phyloP scores from a whole-genome alignment of 1,140 invertebrate genomes.

The Drosophila simulans region DNA sequence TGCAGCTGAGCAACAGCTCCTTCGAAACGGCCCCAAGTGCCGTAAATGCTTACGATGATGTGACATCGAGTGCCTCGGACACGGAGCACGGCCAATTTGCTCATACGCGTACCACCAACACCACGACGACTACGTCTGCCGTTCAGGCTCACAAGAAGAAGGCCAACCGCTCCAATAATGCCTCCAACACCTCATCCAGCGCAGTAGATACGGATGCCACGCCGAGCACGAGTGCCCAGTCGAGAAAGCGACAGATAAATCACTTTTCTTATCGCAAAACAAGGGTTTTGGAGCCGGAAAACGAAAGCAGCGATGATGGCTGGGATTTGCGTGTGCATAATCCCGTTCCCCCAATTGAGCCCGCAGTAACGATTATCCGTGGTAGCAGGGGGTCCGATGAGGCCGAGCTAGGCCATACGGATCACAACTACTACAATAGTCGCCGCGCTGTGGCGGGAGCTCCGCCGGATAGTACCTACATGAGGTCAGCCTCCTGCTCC shows the following conservation, averaged over 20 bases:
- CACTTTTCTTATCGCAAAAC: slow-evolving; percentile 13
- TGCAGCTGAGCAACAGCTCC: slow-evolving; percentile 62
- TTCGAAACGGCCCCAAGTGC: slow-evolving; percentile 35
- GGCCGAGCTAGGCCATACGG: slow-evolving; percentile 37
- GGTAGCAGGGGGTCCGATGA: slow-evolving; percentile 7
- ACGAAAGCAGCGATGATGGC: slow-evolving; percentile 67
- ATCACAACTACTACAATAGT: slow-evolving; percentile 69
- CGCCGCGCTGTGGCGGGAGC: slow-evolving; percentile 12
- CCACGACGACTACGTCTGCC: slow-evolving; percentile 76
- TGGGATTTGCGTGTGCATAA: slow-evolving; percentile 68
- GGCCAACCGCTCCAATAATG: slow-evolving; percentile 38
- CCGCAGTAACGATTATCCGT: slow-evolving; percentile 10
- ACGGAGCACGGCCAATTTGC: slow-evolving; percentile 79
- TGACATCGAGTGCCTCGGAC: slow-evolving; percentile 71
- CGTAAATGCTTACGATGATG: slow-evolving; percentile 57
- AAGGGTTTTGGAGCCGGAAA: slow-evolving; percentile 44
- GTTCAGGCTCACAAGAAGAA: slow-evolving; percentile 66
- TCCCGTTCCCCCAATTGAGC: slow-evolving; percentile 7
- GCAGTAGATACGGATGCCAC: slow-evolving; percentile 60
- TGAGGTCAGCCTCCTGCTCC: slow-evolving; percentile 51
- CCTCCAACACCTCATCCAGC: slow-evolving; percentile 39
- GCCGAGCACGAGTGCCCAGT: slow-evolving; percentile 69
- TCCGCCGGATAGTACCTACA: slow-evolving; percentile 37
- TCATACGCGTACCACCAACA: slow-evolving; percentile 78
- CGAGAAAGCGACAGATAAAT: slow-evolving; percentile 43